Conservation (phyloP, 2,888 invertebrate species). For the Tribolium freemani region DNA sequence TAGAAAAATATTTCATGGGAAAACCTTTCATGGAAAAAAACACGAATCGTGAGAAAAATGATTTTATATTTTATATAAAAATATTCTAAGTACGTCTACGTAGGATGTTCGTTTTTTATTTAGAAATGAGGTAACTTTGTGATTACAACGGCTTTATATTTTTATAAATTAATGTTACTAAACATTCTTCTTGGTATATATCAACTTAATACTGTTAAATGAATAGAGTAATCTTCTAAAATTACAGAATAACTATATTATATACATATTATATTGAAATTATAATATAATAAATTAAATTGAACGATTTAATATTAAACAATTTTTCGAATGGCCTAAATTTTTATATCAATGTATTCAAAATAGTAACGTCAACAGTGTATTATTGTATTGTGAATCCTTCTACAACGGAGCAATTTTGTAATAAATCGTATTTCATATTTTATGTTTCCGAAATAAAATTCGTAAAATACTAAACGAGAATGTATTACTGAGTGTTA, state of each 20-base stretch:
- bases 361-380: background rate
- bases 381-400: background rate
- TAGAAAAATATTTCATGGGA: too few relatives aligned
- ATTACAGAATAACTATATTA: background rate
- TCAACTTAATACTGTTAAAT: background rate
- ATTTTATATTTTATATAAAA: too few relatives aligned
- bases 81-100: background rate
- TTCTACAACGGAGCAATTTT: background rate
- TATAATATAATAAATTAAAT: background rate
- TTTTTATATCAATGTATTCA: conserved; percentile 15
- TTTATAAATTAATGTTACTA: conserved; percentile 14
- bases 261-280: too few relatives aligned
- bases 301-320: background rate
- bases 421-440: background rate
- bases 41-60: too few relatives aligned
- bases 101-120: background rate
- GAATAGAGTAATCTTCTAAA: conserved; percentile 6
- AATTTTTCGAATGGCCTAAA: conserved; percentile 30
- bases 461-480: background rate
- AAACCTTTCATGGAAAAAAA: too few relatives aligned
- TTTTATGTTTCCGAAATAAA: background rate
- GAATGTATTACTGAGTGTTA: background rate
- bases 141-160: conserved; percentile 31
- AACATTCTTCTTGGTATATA: background rate
- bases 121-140: conserved; percentile 11